These are phyloP conservation scores for Autographa gamma DNA, from an alignment of 2,888 invertebrate species.

Conservation along the genomic window DNA sequence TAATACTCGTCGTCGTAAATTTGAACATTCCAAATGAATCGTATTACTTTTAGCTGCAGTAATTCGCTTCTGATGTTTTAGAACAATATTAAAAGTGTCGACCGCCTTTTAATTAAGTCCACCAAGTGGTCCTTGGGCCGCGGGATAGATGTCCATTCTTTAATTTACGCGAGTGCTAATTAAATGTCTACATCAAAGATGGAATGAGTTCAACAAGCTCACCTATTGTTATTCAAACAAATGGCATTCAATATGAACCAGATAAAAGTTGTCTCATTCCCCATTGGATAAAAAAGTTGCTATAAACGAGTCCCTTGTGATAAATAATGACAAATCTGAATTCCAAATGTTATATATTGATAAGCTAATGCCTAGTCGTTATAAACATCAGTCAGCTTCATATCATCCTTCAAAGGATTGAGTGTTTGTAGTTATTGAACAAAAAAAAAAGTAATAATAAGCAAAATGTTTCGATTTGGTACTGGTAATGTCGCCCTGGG, in stretches of 20 bases:
- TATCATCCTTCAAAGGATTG: slow-evolving; percentile 58
- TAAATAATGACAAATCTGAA: slow-evolving; percentile 50
- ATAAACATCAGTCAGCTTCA: slow-evolving; percentile 45
- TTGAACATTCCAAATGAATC: slow-evolving; percentile 59
- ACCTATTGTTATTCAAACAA: slow-evolving; percentile 2
- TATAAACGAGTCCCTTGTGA: slow-evolving; percentile 34
- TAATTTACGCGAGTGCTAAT: slow-evolving; percentile 30
- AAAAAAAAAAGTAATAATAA: slow-evolving; percentile 72
- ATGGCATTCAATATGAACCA: slow-evolving; percentile 18
- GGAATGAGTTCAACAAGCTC: slow-evolving; percentile 7
- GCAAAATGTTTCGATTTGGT: slow-evolving; percentile 66
- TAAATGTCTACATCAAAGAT: slow-evolving; percentile 19
- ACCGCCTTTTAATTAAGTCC: slow-evolving; percentile 52
- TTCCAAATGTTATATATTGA: slow-evolving; percentile 46
- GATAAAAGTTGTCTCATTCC: slow-evolving; percentile 30
- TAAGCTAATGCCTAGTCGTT: slow-evolving; percentile 25
- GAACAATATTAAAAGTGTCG: slow-evolving; percentile 50
- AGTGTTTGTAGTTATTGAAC: slow-evolving; percentile 61
- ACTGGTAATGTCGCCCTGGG: slow-evolving; percentile 62
- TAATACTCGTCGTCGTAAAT: slow-evolving; percentile 66
- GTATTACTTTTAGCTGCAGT: slow-evolving; percentile 53
- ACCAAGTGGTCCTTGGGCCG: slow-evolving; percentile 28
- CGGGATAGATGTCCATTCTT: slow-evolving; percentile 24
- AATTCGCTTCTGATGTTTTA: slow-evolving; percentile 54
- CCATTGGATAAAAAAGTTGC: slow-evolving; percentile 36